These are phyloP conservation scores for Vandiemenella viatica DNA, from an alignment of 2,888 invertebrate species.

Conservation along the genomic window DNA sequence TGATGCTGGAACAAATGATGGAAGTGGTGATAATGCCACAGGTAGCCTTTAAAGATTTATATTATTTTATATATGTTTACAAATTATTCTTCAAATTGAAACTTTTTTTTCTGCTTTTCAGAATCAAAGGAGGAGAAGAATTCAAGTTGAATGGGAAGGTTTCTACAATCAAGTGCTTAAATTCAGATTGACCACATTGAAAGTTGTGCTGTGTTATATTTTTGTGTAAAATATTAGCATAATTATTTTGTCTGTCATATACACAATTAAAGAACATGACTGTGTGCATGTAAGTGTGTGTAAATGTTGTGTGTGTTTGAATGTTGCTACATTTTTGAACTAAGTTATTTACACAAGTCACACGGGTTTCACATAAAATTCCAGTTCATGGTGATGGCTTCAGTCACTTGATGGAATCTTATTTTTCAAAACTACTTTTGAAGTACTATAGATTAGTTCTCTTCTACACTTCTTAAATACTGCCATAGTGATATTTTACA, in stretches of 20 bases:
- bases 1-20: slow-evolving; percentile 18
- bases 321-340: neutral
- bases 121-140: slow-evolving; percentile 15
- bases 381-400: slow-evolving; percentile 4
- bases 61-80: neutral
- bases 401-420: slow-evolving; percentile 1
- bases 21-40: slow-evolving; percentile 6
- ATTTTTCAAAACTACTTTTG: slow-evolving; percentile 8
- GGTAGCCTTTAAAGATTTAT: neutral
- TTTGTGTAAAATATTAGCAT: slow-evolving; percentile 19
- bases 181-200: slow-evolving; percentile 16
- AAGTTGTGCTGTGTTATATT: slow-evolving; percentile 19
- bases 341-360: slow-evolving; percentile 2
- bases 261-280: slow-evolving; percentile 10
- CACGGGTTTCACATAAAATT: slow-evolving; percentile 8
- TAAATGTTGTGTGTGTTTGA: slow-evolving; percentile 2
- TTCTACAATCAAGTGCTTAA: slow-evolving; percentile 10
- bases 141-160: slow-evolving; percentile 15
- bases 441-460: slow-evolving; percentile 2
- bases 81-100: neutral
- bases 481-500: slow-evolving; percentile 14
- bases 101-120: slow-evolving; percentile 8
- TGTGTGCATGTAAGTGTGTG: slow-evolving; percentile 5
- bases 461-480: slow-evolving; percentile 4
- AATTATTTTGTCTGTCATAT: slow-evolving; percentile 15